Evolutionary conservation across 2,888 invertebrate species (phyloP), one percentile per base, ranked within the genome.

Genomic region (Eudemis profundana): DNA sequence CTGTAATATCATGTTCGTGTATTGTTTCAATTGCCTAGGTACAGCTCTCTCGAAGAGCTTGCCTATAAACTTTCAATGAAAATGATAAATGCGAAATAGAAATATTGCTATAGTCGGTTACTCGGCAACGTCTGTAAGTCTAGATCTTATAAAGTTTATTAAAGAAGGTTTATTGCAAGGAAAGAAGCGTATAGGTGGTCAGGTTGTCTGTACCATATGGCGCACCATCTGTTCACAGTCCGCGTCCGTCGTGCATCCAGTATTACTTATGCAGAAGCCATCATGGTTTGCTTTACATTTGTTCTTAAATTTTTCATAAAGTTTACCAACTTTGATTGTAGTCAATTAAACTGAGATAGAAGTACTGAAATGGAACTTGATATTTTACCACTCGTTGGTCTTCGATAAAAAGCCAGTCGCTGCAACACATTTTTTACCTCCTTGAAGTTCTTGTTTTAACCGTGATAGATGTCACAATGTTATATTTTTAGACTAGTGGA

Each of bases 1-100:
- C 38, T 49, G 38, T 49, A 59, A 49, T 59, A 56, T 56, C 40
- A 42, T 42, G 27, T 7, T 27, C 40, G 5, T 40, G 40, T 29
- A 1, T 33, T 33, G 33, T 33, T 33, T 33, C 7, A 2, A 33
- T 33, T 1, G 33, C 7, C 10, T 33, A 33, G n/a, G n/a, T 10
- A 33, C 8, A 0, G 3, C 5, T 33, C 33, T 33, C 33, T n/a
- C 33, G 33, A 23, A 23, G 23, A 23, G 3, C 23, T 33, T 33
- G 8, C 4, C 2, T 33, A 0, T 33, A 33, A 33, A 33, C 8
- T 33, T 33, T 4, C 0, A 8, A 5, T 2, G 2, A 10, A 7
- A 33, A 33, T 33, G 33, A 8, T 7, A 8, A 8, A 33, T 33
- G 5, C 33, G 12, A 4, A 44, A 44, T 2, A 44, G 19, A 44